These are phyloP conservation scores for Drosophila repletoides DNA, from an alignment of 1,140 invertebrate genomes.

Conservation along the genomic window DNA sequence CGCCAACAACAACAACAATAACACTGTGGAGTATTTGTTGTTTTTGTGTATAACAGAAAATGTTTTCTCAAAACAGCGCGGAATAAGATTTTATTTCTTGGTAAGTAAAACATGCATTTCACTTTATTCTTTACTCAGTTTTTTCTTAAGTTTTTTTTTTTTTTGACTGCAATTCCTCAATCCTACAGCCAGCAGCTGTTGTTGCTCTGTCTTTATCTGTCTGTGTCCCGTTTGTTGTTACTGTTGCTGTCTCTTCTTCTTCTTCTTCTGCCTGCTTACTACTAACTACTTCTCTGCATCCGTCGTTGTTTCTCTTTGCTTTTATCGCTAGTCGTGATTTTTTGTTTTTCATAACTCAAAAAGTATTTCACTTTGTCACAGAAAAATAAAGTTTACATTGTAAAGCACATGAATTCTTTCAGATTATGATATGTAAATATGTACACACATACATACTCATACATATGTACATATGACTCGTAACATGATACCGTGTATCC, in stretches of 20 bases:
- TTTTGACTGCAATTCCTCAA: not conserved
- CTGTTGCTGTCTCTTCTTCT: too few relatives aligned
- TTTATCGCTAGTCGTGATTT: slow-evolving; percentile 43
- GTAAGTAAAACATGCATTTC: slow-evolving; percentile 39
- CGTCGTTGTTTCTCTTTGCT: slow-evolving; percentile 36
- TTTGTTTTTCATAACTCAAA: slow-evolving; percentile 3
- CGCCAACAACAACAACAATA: slow-evolving; percentile 42
- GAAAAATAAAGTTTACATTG: slow-evolving; percentile 30
- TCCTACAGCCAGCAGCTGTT: too few relatives aligned
- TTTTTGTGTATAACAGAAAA: slow-evolving; percentile 75
- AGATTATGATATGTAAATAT: too few relatives aligned
- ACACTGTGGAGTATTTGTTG: slow-evolving; percentile 49
- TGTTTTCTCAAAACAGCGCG: slow-evolving; percentile 41
- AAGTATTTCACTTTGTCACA: slow-evolving; percentile 26
- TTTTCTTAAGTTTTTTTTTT: slow-evolving; percentile 37
- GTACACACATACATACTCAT: not conserved
- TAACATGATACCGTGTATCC: slow-evolving; percentile 36
- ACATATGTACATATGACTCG: slow-evolving; percentile 15
- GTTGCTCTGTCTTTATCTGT: slow-evolving; percentile 42
- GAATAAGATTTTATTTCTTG: slow-evolving; percentile 26
- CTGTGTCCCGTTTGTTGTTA: slow-evolving; percentile 58
- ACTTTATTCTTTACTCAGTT: not conserved
- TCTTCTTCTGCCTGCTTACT: slow-evolving; percentile 11
- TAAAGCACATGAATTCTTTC: slow-evolving; percentile 18
- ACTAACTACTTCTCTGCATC: slow-evolving; percentile 56